These are phyloP conservation scores for Cynocephalus volans DNA, from an alignment of 2,113 vertebrate species.

Conservation along the genomic window DNA sequence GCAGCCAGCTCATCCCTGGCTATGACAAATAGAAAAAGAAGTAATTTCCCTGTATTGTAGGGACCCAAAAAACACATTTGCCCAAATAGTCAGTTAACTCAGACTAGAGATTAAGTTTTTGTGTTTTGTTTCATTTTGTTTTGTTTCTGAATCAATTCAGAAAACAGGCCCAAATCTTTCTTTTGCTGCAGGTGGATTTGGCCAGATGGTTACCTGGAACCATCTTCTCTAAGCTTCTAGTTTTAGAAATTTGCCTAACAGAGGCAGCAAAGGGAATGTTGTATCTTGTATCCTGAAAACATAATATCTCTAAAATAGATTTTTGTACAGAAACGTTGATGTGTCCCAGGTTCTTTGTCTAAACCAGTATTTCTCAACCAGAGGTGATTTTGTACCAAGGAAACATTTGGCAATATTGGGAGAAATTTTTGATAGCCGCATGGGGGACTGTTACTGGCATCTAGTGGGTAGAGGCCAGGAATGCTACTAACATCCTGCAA, in stretches of 20 bases:
- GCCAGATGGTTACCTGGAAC: not conserved
- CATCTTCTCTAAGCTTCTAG: not conserved
- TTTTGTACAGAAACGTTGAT: not conserved
- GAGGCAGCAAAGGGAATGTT: not conserved
- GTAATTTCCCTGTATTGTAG: not conserved
- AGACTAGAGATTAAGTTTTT: too few relatives aligned
- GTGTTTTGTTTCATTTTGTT: not conserved
- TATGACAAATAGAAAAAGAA: not conserved
- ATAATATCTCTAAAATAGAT: not conserved
- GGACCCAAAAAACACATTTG: not conserved
- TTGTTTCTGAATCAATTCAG: slow-evolving; percentile 37
- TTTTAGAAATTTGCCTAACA: not conserved
- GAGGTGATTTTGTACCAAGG: not conserved
- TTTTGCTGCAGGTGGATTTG: not conserved
- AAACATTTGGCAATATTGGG: not conserved
- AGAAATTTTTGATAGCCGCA: not conserved
- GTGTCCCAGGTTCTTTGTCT: not conserved
- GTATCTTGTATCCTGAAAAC: not conserved
- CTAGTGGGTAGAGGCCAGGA: not conserved
- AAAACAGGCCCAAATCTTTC: not conserved
- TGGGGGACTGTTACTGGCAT: not conserved
- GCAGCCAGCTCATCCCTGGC: not conserved
- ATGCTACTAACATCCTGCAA: not conserved
- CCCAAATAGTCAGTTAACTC: not conserved
- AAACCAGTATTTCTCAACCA: not conserved